These are phyloP conservation scores for Virgularia gustaviana DNA, from an alignment of 92 coral and sea anemone species.

Conservation along the genomic window DNA sequence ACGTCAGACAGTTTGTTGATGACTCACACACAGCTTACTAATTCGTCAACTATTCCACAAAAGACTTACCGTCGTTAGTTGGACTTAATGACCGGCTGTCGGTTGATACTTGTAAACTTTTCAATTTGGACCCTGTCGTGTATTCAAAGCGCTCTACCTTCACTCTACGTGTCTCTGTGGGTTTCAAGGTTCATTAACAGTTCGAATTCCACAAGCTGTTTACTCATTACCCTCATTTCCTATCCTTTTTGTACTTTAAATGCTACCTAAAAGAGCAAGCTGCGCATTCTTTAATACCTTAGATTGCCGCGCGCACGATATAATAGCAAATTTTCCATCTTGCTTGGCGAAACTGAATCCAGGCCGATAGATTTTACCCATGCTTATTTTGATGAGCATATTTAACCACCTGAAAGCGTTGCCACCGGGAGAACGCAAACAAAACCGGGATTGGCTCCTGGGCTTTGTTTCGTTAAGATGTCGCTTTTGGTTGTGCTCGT, in stretches of 20 bases:
- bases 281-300: background rate
- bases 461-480: conserved; percentile 16
- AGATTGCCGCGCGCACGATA: background rate
- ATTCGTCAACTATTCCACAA: too few relatives aligned
- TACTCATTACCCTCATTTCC: conserved; percentile 8
- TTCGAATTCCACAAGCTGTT: conserved; percentile 33
- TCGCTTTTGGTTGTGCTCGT: conserved; percentile 26
- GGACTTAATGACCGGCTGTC: too few relatives aligned
- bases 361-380: background rate
- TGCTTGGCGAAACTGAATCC: background rate
- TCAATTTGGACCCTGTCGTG: conserved; percentile 21
- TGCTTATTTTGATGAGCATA: conserved; percentile 6
- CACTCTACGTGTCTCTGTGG: conserved; percentile 23
- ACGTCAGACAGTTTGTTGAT: too few relatives aligned
- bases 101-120: background rate
- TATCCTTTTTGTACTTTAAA: background rate
- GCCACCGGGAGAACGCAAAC: conserved; percentile 27
- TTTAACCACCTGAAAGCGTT: conserved; percentile 17
- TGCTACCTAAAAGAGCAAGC: conserved; percentile 7
- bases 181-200: conserved; percentile 15
- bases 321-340: background rate
- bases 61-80: too few relatives aligned
- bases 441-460: background rate
- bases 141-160: background rate
- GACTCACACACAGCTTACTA: too few relatives aligned